Percentiles rank a stretch among this genome's conserved stretches.
phyloP scores from a whole-genome alignment of 2,797 vertebrate species.

The Tapera naevia region DNA sequence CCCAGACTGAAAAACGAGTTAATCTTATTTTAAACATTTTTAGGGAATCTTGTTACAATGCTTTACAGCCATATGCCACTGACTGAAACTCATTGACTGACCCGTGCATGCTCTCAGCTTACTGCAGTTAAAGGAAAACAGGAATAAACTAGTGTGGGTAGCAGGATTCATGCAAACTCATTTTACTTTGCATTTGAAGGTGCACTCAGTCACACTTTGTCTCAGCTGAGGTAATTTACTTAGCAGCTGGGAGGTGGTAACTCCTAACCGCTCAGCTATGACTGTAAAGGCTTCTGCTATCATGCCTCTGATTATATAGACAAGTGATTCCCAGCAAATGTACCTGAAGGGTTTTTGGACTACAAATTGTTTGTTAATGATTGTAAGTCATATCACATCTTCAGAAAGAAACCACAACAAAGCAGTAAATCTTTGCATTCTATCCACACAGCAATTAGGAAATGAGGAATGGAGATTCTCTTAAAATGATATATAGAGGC shows the following conservation, averaged over 20 bases:
- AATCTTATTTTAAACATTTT: not conserved
- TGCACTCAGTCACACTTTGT: not conserved
- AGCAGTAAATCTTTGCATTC: not conserved
- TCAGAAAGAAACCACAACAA: conserved; percentile 55
- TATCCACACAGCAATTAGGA: not conserved
- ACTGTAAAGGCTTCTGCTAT: not conserved
- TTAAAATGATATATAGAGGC: not conserved
- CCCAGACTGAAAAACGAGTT: not conserved
- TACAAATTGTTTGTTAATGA: conserved; percentile 24
- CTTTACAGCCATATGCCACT: not conserved
- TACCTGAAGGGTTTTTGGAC: conserved; percentile 49
- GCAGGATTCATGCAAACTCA: not conserved
- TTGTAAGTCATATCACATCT: not conserved
- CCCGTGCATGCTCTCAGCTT: not conserved
- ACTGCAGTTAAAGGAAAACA: not conserved
- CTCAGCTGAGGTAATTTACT: not conserved
- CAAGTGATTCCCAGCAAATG: not conserved
- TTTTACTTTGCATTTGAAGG: not conserved
- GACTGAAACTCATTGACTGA: not conserved
- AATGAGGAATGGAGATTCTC: not conserved
- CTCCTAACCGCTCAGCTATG: not conserved
- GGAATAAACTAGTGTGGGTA: not conserved
- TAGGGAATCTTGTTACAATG: not conserved
- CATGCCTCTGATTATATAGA: not conserved
- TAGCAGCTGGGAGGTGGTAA: not conserved